These are phyloP conservation scores for Sinopyrophorus schimmeli DNA, from an alignment of 2,888 invertebrate species.

Conservation along the genomic window DNA sequence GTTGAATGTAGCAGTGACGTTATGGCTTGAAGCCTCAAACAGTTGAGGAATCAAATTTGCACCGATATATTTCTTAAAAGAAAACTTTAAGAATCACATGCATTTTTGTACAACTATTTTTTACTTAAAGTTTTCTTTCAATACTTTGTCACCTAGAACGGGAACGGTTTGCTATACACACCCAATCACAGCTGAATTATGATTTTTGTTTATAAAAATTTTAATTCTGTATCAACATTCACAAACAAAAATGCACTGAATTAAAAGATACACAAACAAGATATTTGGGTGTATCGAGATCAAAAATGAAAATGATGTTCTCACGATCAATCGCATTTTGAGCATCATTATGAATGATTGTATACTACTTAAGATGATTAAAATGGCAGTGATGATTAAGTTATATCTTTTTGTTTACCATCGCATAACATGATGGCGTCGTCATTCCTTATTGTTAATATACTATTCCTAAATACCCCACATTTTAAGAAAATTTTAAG, in stretches of 20 bases:
- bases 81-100: constrained; percentile 6
- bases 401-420: constrained; percentile 35
- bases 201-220: too few species aligned
- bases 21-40: constrained; percentile 18
- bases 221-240: too few species aligned
- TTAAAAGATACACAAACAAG: too few species aligned
- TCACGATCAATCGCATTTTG: constrained; percentile 37
- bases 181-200: constrained; percentile 39
- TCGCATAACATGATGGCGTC: constrained; percentile 31
- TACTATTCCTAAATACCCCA: constrained; percentile 10
- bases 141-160: constrained; percentile 26
- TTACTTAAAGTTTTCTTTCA: constrained; percentile 10
- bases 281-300: constrained; percentile 44
- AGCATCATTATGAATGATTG: constrained; percentile 45
- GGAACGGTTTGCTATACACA: constrained; percentile 42
- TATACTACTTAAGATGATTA: constrained; percentile 43
- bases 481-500: constrained; percentile 14
- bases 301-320: constrained; percentile 39
- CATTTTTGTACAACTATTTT: background rate
- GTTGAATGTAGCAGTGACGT: constrained; percentile 26
- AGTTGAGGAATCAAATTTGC: constrained; percentile 23
- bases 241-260: background rate
- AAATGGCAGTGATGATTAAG: constrained; percentile 50
- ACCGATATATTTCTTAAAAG: constrained; percentile 9
- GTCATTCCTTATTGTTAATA: constrained; percentile 10